Evolutionary conservation across 2,797 vertebrate genomes (phyloP), one percentile per base, ranked within the genome.

Genomic region (Pseudomugil tenellus): DNA sequence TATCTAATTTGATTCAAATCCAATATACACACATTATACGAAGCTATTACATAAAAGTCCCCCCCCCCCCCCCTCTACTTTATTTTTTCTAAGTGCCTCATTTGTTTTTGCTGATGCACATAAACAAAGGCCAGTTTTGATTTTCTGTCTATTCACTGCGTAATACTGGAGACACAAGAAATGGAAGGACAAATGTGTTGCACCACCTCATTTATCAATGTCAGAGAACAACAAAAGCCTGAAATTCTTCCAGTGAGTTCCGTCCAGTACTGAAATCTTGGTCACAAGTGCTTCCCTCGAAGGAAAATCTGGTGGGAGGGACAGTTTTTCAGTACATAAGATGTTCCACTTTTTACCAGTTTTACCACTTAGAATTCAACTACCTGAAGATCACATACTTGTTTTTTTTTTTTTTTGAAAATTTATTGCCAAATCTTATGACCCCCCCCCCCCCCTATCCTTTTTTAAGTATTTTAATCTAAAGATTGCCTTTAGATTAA

Each of bases 151-250:
- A 34, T 43, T 43, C 39, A 68, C 39, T 31, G 52, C 58, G 69
- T 32, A 60, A 59, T 35, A 13, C 11, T 37, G 28, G 29, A 23
- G 35, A 32, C 43, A 53, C 26, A 51, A 67, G 52, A 28, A 57
- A 48, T 56, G n/a, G 46, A 71, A 80, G 53, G 41, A 6, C 35
- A 9, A 17, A 60, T 11, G 46, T 70, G 59, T 66, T 58, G 21
- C 34, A 71, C 48, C 26, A 52, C 17, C 49, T 16, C 37, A 71
- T 77, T 75, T 43, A 58, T 75, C 43, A 79, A 37, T 61, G 60
- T 64, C 68, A 77, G 58, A 13, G 31, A 17, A 32, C 14, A 3
- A 35, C n/a, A 59, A 43, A 16, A 21, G 51, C 37, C 8, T 63
- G 11, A 59, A 51, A 56, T 52, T 3, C 56, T 10, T 32, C 37